A percentile compares a stretch with the other conserved stretches of the same genome.
Evolutionary conservation across 2,797 vertebrate species (phyloP).

Genomic region (Myotis myotis): DNA sequence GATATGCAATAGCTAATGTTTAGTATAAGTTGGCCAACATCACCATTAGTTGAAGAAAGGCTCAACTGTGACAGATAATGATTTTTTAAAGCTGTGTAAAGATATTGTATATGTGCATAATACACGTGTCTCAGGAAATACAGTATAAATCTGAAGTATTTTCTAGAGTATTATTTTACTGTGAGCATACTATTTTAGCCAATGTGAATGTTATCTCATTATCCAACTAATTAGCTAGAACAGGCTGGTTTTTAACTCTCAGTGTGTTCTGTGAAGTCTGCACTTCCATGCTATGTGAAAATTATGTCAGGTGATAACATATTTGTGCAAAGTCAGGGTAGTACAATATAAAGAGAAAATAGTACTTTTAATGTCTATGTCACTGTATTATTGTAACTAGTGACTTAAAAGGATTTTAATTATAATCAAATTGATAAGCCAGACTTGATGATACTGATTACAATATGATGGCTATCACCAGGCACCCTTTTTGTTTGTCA

Average conservation of each 20-base stretch:
- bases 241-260: neutral
- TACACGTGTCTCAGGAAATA: neutral
- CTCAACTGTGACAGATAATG: neutral
- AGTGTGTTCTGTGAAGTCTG: conserved; percentile 17
- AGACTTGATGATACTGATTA: conserved; percentile 71
- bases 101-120: neutral
- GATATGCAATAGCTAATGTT: neutral
- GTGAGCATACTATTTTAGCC: neutral
- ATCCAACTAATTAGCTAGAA: neutral
- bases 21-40: neutral
- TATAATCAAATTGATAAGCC: conserved; percentile 62
- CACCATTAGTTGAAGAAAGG: neutral
- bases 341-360: conserved; percentile 54
- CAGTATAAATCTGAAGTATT: neutral
- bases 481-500: conserved; percentile 7
- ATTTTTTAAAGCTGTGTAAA: neutral
- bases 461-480: conserved; percentile 65
- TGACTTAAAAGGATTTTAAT: conserved; percentile 61
- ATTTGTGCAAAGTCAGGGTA: conserved; percentile 66
- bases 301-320: conserved; percentile 62
- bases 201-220: neutral
- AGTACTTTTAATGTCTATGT: conserved; percentile 55
- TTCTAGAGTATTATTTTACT: neutral
- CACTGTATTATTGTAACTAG: conserved; percentile 76
- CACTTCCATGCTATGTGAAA: conserved; percentile 33